Percentiles rank a stretch among this genome's conserved stretches.
These are phyloP conservation scores for Limosa lapponica DNA, from an alignment of 2,797 vertebrate species.

Conservation along the genomic window DNA sequence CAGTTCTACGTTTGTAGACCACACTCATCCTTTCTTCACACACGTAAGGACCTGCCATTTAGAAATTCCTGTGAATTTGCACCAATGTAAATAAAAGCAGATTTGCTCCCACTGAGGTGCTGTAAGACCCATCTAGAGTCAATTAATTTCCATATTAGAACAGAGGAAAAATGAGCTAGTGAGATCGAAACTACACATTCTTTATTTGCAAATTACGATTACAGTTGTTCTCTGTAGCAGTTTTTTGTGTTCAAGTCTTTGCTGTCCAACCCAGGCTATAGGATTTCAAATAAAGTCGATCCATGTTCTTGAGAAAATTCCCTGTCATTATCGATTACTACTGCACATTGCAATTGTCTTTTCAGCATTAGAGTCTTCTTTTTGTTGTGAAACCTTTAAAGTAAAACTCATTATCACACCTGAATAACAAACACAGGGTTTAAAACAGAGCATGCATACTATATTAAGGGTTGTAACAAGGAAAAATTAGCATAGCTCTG, in stretches of 20 bases:
- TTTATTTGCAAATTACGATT: not conserved
- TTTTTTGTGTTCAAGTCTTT: not conserved
- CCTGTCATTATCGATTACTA: not conserved
- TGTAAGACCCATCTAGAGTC: not conserved
- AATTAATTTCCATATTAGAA: not conserved
- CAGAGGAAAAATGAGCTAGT: not conserved
- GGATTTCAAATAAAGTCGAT: not conserved
- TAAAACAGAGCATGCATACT: not conserved
- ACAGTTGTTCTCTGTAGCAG: not conserved
- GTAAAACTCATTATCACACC: not conserved
- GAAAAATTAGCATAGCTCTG: not conserved
- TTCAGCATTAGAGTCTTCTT: not conserved
- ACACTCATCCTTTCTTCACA: not conserved
- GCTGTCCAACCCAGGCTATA: not conserved
- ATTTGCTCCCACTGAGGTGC: not conserved
- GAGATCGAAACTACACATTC: not conserved
- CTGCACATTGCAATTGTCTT: not conserved
- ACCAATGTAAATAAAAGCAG: not conserved
- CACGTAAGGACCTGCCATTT: not conserved
- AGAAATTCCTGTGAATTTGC: not conserved
- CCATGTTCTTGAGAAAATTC: not conserved
- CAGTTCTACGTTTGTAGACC: accelerated
- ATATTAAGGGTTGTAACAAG: not conserved
- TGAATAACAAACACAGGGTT: not conserved
- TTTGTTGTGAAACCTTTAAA: not conserved